Evolutionary conservation across 53 echinoderm and acorn worm genomes (phyloP).

Genomic region (Echinarachnius parma): DNA sequence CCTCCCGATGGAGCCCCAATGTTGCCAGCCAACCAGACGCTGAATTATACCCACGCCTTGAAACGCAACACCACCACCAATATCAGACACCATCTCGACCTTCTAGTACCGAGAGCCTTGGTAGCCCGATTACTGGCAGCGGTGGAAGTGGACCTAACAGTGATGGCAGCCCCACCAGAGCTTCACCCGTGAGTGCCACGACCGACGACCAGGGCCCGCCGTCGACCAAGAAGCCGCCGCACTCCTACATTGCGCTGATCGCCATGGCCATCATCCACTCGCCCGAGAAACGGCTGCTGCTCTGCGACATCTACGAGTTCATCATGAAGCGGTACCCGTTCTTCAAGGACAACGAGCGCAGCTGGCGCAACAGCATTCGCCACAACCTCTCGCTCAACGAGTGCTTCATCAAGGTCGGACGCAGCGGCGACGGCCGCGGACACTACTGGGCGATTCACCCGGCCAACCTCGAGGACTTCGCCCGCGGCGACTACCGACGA

Average conservation of each 20-base stretch:
- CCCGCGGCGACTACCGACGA: slow-evolving; percentile 80
- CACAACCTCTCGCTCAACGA: slow-evolving; percentile 95
- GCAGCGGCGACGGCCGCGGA: slow-evolving; percentile 90
- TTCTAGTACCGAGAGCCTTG: background rate
- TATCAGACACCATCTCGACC: too few relatives aligned
- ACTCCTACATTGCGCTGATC: slow-evolving; percentile 91
- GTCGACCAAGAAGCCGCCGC: slow-evolving; percentile 68
- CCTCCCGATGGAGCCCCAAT: slow-evolving; percentile 10
- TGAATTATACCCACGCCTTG: too few relatives aligned
- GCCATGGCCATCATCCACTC: slow-evolving; percentile 86
- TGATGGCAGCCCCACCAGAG: background rate
- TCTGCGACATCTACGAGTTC: slow-evolving; percentile 93
- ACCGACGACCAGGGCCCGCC: slow-evolving; percentile 8
- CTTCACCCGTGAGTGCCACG: slow-evolving; percentile 12
- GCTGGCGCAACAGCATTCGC: slow-evolving; percentile 93
- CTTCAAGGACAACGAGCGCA: slow-evolving; percentile 85
- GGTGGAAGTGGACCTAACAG: background rate
- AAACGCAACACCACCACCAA: too few relatives aligned
- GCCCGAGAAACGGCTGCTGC: slow-evolving; percentile 59
- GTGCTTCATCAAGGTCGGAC: slow-evolving; percentile 93
- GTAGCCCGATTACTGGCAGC: too few relatives aligned
- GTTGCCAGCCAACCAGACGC: too few relatives aligned
- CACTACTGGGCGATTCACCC: slow-evolving; percentile 98
- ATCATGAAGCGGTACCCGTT: slow-evolving; percentile 81
- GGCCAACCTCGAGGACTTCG: slow-evolving; percentile 84